Conservation (phyloP, 2,113 vertebrate genomes). For the Erythrolamprus reginae region DNA sequence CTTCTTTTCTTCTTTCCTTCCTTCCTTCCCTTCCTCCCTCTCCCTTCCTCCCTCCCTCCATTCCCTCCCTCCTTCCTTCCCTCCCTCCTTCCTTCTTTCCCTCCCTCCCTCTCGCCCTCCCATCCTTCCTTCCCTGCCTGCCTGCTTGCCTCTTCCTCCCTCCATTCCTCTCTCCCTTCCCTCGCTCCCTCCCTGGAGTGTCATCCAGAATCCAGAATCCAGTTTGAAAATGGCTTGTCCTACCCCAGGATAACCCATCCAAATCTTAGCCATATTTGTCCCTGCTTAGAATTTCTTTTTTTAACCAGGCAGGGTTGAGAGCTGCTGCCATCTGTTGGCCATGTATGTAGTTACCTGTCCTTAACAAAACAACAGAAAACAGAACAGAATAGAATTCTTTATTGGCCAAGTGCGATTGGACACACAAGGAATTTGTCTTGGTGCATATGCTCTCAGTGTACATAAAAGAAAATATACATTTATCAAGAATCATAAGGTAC, state of each 20-base stretch:
- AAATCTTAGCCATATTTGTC: not conserved
- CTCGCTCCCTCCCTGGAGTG: not conserved
- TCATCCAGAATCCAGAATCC: not conserved
- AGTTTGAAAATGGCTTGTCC: not conserved
- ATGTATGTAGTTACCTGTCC: not conserved
- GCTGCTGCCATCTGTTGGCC: not conserved
- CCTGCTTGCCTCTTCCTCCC: too few species aligned
- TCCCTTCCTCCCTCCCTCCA: rapidly evolving
- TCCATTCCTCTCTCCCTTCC: too few species aligned
- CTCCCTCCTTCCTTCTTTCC: too few species aligned
- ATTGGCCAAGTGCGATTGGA: too few species aligned
- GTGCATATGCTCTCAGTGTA: too few species aligned
- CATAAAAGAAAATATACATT: too few species aligned
- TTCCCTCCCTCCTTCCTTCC: too few species aligned
- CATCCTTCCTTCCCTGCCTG: too few species aligned
- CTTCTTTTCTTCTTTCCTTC: not conserved
- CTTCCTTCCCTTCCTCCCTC: not conserved
- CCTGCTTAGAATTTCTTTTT: not conserved
- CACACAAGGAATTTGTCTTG: too few species aligned
- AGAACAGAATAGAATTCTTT: too few species aligned
- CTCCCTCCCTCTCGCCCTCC: rapidly evolving
- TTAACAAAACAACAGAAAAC: too few species aligned
- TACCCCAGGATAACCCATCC: not conserved
- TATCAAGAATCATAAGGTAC: too few species aligned
- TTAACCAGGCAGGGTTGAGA: not conserved